Evolutionary conservation across 2,888 invertebrate genomes (phyloP).

Genomic region (Boloria selene): DNA sequence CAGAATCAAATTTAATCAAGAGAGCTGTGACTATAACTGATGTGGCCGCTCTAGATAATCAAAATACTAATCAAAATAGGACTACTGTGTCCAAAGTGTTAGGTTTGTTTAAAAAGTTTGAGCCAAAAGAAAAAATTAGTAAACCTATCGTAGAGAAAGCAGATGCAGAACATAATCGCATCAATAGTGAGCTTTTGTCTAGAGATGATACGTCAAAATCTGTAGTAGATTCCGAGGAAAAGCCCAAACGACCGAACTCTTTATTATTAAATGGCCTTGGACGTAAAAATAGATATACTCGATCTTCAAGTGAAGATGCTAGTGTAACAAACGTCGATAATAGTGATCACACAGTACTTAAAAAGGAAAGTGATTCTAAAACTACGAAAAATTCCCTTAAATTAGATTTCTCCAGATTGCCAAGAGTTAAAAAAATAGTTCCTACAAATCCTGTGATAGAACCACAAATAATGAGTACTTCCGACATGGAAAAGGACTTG

Average conservation of each 20-base stretch:
- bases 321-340: constrained; percentile 51
- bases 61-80: constrained; percentile 74
- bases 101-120: constrained; percentile 88
- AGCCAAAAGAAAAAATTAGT: constrained; percentile 79
- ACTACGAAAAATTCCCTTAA: constrained; percentile 79
- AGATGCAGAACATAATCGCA: constrained; percentile 45
- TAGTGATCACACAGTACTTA: constrained; percentile 55
- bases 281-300: constrained; percentile 76
- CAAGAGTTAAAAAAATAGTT: constrained; percentile 83
- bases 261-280: constrained; percentile 80
- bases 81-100: constrained; percentile 89
- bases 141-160: constrained; percentile 61
- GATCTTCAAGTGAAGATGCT: constrained; percentile 71
- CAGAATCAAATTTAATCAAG: constrained; percentile 86
- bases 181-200: constrained; percentile 13
- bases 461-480: constrained; percentile 70
- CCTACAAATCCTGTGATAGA: constrained; percentile 82
- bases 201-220: constrained; percentile 49
- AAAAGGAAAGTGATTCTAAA: constrained; percentile 64
- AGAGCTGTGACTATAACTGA: constrained; percentile 88
- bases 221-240: constrained; percentile 59
- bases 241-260: constrained; percentile 80
- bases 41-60: constrained; percentile 75
- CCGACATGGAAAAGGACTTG: constrained; percentile 61
- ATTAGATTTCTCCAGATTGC: constrained; percentile 84